Percentiles rank a stretch among this genome's conserved stretches.
These are phyloP conservation scores for Chaetops frenatus DNA, from an alignment of 2,113 vertebrate genomes.

Conservation along the genomic window DNA sequence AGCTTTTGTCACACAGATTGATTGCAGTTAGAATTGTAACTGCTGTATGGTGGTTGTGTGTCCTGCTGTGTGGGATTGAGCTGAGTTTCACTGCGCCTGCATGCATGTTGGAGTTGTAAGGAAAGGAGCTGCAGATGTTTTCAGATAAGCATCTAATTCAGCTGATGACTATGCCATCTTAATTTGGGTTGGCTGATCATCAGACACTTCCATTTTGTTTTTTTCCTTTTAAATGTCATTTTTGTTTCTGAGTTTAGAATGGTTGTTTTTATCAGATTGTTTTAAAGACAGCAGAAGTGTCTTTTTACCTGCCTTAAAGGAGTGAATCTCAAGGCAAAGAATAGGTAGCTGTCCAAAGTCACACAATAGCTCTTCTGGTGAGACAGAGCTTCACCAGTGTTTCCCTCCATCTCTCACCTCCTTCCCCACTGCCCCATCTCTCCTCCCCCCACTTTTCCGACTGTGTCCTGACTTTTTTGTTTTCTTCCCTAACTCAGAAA, in stretches of 20 bases:
- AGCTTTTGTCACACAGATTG: background rate
- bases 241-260: background rate
- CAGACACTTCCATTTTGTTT: background rate
- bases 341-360: background rate
- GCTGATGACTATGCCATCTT: background rate
- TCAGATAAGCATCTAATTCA: background rate
- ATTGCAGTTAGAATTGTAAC: background rate
- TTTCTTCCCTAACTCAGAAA: background rate
- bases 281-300: background rate
- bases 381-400: background rate
- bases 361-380: background rate
- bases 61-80: background rate
- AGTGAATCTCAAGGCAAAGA: background rate
- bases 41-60: background rate
- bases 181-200: background rate
- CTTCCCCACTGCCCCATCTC: background rate
- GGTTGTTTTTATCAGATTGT: background rate
- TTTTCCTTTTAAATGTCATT: background rate
- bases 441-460: background rate
- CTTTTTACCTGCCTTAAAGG: background rate
- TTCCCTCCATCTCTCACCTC: too few relatives aligned
- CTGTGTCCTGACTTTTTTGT: background rate
- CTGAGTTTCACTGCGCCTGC: background rate
- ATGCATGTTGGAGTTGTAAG: rapidly evolving
- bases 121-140: background rate